Conservation (phyloP, 2,797 vertebrate genomes). For the Anniella stebbinsi region DNA sequence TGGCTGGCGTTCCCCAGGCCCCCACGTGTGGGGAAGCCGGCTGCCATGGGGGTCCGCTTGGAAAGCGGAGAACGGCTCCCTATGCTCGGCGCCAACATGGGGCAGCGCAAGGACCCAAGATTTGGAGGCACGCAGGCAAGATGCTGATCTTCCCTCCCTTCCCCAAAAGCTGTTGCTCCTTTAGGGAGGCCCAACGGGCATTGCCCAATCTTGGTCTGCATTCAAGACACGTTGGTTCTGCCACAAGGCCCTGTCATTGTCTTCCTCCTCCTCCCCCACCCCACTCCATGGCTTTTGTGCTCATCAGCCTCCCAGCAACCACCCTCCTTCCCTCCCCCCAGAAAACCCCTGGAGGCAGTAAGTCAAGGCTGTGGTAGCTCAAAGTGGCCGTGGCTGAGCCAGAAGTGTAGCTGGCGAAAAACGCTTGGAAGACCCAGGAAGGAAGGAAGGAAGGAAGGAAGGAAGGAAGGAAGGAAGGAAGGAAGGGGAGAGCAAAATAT, state of each 20-base stretch:
- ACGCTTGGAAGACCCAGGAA: rapidly evolving
- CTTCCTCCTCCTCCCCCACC: no score
- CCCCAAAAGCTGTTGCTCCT: neutral
- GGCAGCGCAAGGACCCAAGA: no score
- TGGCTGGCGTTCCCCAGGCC: neutral
- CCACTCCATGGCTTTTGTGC: no score
- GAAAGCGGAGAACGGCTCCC: neutral
- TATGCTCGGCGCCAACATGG: no score
- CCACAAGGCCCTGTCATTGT: neutral
- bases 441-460: rapidly evolving
- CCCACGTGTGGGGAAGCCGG: neutral
- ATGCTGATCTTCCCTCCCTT: no score
- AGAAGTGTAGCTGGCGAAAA: constrained; percentile 33
- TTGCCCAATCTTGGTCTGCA: neutral
- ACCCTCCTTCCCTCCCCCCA: neutral
- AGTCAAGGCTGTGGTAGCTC: constrained; percentile 23
- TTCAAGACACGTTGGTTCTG: neutral
- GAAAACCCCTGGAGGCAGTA: constrained; percentile 2
- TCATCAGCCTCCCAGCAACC: constrained; percentile 15
- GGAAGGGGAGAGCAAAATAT: rapidly evolving
- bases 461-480: rapidly evolving
- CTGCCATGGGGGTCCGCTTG: neutral
- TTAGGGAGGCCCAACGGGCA: neutral
- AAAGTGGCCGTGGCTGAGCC: neutral
- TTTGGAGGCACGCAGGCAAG: neutral